Percentiles rank a stretch among this genome's conserved stretches.
These are phyloP conservation scores for Phylloscopus whistleri DNA, from an alignment of 2,113 vertebrate species.

Conservation along the genomic window DNA sequence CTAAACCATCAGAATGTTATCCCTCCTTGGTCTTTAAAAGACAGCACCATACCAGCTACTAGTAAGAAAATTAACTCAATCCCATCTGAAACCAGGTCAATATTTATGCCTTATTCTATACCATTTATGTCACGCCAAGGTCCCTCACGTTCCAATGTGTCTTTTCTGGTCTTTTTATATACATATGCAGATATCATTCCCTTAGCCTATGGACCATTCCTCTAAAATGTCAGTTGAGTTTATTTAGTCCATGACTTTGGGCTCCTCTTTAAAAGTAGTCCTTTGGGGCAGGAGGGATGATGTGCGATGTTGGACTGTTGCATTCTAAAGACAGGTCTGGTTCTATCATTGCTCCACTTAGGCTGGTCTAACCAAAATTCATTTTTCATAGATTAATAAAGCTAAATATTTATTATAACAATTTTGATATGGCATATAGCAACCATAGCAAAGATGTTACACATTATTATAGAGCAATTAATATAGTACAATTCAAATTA, in stretches of 20 bases:
- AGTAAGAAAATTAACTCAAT: neutral
- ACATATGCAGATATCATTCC: neutral
- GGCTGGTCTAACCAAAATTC: neutral
- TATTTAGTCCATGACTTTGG: neutral
- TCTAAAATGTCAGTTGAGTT: neutral
- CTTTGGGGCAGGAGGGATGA: neutral
- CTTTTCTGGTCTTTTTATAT: neutral
- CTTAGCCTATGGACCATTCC: neutral
- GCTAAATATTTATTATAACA: neutral
- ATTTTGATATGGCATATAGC: neutral
- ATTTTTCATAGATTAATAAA: neutral
- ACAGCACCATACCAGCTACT: neutral
- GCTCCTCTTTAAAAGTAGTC: neutral
- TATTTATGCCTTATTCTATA: neutral
- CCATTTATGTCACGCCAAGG: neutral
- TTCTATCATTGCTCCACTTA: neutral
- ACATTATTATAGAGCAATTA: neutral
- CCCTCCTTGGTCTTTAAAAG: neutral
- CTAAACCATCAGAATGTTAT: neutral
- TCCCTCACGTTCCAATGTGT: neutral
- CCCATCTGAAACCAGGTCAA: neutral
- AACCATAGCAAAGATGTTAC: neutral
- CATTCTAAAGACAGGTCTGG: neutral
- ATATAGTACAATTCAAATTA: neutral
- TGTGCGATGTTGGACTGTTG: neutral